A percentile compares a stretch with the other conserved stretches of the same genome.
Conservation (phyloP, 2,113 vertebrate species). For the Catharus bicknelli region DNA sequence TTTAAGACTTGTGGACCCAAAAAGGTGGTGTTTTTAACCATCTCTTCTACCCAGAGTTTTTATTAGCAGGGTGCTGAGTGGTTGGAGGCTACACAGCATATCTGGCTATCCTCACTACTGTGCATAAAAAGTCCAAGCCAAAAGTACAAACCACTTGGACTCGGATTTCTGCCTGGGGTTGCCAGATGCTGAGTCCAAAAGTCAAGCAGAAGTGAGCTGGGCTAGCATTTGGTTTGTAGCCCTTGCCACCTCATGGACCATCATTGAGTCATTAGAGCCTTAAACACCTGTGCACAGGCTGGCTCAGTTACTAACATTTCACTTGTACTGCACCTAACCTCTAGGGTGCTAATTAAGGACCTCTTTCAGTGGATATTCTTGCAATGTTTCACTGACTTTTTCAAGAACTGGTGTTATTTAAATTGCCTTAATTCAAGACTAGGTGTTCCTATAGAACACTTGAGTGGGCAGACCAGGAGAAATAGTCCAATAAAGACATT, state of each 20-base stretch:
- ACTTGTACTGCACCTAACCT: background rate
- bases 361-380: background rate
- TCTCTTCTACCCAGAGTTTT: background rate
- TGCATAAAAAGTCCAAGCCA: background rate
- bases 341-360: background rate
- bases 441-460: background rate
- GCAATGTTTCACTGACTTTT: background rate
- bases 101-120: background rate
- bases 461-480: background rate
- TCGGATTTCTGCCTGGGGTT: background rate
- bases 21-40: background rate
- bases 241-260: background rate
- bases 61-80: accelerated
- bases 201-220: background rate
- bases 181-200: background rate
- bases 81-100: background rate
- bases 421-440: background rate
- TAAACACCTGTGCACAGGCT: background rate
- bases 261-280: background rate
- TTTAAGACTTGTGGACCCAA: background rate
- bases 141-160: too few species aligned
- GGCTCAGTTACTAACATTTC: background rate
- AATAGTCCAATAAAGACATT: background rate
- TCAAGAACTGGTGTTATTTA: background rate
- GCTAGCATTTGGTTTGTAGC: background rate